phyloP scores from a whole-genome alignment of 2,797 vertebrate genomes.

The Eutrigla gurnardus region DNA sequence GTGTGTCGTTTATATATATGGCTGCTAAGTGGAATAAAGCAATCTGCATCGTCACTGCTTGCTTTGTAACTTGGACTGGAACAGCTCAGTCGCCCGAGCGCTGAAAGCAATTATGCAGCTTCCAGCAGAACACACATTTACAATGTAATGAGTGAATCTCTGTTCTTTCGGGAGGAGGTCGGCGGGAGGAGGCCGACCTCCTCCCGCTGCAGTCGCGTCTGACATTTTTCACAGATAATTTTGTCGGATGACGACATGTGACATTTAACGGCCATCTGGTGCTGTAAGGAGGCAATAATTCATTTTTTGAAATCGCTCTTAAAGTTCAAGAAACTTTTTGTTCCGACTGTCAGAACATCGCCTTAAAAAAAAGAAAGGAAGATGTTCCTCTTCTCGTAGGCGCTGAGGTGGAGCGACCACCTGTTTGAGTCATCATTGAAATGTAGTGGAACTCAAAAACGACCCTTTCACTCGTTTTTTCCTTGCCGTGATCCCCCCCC shows the following conservation, averaged over 20 bases:
- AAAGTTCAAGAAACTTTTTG: constrained; percentile 47
- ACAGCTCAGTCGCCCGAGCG: no score
- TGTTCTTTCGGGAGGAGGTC: no score
- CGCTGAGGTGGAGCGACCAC: constrained; percentile 14
- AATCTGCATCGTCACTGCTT: not conserved
- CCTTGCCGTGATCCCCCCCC: not conserved
- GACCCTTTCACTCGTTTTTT: constrained; percentile 30
- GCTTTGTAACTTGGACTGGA: not conserved
- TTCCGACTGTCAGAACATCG: constrained; percentile 46
- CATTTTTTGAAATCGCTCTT: constrained; percentile 35
- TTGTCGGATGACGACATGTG: constrained; percentile 54
- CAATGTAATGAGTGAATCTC: constrained; percentile 39
- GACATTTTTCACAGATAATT: constrained; percentile 47
- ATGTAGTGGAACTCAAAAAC: not conserved
- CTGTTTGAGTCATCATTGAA: constrained; percentile 44
- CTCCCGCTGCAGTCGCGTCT: constrained; percentile 17
- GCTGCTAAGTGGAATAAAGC: not conserved
- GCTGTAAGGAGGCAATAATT: constrained; percentile 33
- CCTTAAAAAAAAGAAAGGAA: not conserved
- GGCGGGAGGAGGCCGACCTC: no score
- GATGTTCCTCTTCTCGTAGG: not conserved
- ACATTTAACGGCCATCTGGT: constrained; percentile 66
- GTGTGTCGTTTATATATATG: not conserved
- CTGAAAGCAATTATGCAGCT: constrained; percentile 41
- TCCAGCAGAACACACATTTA: constrained; percentile 49